Percentiles rank a stretch among this genome's conserved stretches.
Conservation (phyloP, 2,797 vertebrate species). For the Dallia pectoralis region DNA sequence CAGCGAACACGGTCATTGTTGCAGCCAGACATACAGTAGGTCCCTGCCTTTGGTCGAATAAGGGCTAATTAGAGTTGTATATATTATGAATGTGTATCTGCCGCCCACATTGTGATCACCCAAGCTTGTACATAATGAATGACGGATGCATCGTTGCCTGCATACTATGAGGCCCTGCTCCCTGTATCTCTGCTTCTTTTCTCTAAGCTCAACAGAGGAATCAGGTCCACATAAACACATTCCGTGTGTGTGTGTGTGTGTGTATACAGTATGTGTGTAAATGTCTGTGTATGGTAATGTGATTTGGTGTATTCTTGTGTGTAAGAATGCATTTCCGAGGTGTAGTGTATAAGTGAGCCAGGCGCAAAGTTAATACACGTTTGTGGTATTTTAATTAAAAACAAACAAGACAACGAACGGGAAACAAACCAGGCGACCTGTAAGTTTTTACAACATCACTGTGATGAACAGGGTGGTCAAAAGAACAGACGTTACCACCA, state of each 20-base stretch:
- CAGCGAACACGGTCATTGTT: not conserved
- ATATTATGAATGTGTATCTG: conserved; percentile 39
- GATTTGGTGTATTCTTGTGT: not conserved
- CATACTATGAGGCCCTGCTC: not conserved
- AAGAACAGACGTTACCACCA: not conserved
- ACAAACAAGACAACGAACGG: too few relatives aligned
- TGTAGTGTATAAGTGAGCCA: too few relatives aligned
- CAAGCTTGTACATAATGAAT: not conserved
- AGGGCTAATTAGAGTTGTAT: conserved; percentile 43
- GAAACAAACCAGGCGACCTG: conserved; percentile 12
- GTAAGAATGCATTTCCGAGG: too few relatives aligned
- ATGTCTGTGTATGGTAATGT: not conserved
- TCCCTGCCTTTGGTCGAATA: not conserved
- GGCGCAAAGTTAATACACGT: too few relatives aligned
- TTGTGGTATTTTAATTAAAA: too few relatives aligned
- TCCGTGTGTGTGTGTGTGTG: not conserved
- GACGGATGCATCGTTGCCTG: conserved; percentile 12
- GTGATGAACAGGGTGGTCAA: not conserved
- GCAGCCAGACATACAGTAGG: not conserved
- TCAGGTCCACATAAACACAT: not conserved
- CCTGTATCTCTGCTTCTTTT: not conserved
- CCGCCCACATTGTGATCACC: not conserved
- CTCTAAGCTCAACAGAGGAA: not conserved
- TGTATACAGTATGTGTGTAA: too few relatives aligned
- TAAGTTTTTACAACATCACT: not conserved